Base-by-base conservation (phyloP, 2,113 vertebrate species). In the Ellobius talpinus region DNA sequence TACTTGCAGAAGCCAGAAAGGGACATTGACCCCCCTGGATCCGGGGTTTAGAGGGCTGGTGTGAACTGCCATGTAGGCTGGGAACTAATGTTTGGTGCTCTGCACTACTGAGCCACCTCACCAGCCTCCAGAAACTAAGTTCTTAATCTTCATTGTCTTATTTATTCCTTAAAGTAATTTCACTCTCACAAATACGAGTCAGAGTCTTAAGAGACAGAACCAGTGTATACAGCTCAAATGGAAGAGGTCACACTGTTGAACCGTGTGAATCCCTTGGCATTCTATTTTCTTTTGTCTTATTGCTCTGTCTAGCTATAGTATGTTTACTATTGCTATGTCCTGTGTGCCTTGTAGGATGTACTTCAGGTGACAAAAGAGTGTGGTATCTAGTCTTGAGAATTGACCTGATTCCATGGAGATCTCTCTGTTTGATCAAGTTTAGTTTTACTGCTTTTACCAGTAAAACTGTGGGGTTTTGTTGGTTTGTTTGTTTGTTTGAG, bases 141-240 rank as follows among this genome's bases (percentile, higher is more conserved):
- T 84, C 65, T 94, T 87, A n/a, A 31, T 91, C 33, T 87, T 92
- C 42, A 61, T 74, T 89, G 33, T 81, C 8, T 92, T 89, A 52
- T 50, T 90, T 81, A 68, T 42, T 87, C 6, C 50, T 70, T 45
- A 29, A 4, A 94, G 1, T 84, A 55, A 23, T 82, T 66, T 47
- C 58, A 42, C 52, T 95, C 8, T 90, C 24, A 45, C 19, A 72
- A 5, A 42, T 74, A 89, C 26, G 8, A 65, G 13, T 52, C 55
- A 81, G 55, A 90, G 17, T 47, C 39, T 91, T 92, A 55, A 39
- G n/a, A 21, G 81, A 3, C 14, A 86, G 77, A 81, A 47, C 7
- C 5, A 45, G 23, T 65, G 26, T 61, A 14, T 66, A 29, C 36
- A 66, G 47, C 78, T 29, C 12, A 42, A 45, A 45, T 24, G 36